Conservation (phyloP, 1,140 invertebrate species). For the Heliconius himera region DNA sequence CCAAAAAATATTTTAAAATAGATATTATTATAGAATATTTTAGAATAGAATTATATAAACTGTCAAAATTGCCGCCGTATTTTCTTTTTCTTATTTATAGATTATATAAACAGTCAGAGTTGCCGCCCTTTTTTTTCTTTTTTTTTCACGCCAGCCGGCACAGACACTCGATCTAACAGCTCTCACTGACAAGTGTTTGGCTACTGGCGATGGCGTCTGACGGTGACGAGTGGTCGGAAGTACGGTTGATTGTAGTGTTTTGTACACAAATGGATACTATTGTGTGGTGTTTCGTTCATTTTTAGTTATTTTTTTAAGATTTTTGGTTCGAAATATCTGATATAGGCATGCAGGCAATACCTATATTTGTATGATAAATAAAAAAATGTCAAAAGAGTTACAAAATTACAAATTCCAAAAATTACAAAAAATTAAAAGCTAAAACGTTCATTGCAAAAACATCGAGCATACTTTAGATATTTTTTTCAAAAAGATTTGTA, state of each 20-base stretch:
- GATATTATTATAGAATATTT: no score
- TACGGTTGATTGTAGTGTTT: conserved; percentile 19
- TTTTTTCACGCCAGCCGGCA: conserved; percentile 23
- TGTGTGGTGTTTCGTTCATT: not conserved
- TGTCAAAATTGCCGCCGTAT: not conserved
- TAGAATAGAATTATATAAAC: not conserved
- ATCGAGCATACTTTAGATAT: no score
- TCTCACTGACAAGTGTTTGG: conserved; percentile 48
- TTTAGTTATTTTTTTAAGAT: not conserved
- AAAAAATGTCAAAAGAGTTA: no score
- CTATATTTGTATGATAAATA: no score
- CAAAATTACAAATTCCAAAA: no score
- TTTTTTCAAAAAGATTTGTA: no score
- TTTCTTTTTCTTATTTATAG: conserved; percentile 1
- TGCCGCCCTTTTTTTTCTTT: conserved; percentile 14
- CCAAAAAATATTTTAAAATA: not conserved
- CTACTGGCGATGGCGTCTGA: conserved; percentile 18
- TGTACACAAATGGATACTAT: conserved; percentile 20
- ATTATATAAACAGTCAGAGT: not conserved
- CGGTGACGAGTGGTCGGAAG: conserved; percentile 28
- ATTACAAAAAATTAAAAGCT: no score
- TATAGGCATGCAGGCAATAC: no score
- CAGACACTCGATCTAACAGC: conserved; percentile 43
- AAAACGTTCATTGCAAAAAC: no score
- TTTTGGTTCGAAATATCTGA: no score